Percentiles rank a stretch among this genome's conserved stretches.
Conservation (phyloP, 1,140 invertebrate genomes). For the Saccostrea glomerata region DNA sequence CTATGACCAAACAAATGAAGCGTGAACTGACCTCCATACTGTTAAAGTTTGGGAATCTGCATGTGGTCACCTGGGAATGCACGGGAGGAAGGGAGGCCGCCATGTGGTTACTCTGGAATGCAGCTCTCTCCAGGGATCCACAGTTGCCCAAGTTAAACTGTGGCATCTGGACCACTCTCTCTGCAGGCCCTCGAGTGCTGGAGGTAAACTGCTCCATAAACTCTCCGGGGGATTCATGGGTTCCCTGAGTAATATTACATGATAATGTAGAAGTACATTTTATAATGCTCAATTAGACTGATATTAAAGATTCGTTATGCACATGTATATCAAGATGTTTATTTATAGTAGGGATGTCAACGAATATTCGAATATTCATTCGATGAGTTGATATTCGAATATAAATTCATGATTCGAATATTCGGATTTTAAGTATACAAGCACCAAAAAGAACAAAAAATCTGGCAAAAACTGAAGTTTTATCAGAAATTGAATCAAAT, state of each 20-base stretch:
- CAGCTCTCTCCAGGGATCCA: slow-evolving; percentile 4
- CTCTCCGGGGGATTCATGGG: slow-evolving; percentile 2
- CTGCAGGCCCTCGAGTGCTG: background rate
- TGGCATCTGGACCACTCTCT: background rate
- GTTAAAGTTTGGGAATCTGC: slow-evolving; percentile 28
- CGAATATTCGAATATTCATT: no score
- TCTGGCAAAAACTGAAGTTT: no score
- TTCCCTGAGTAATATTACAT: background rate
- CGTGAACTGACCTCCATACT: slow-evolving; percentile 25
- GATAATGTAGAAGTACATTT: background rate
- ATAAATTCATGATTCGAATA: no score
- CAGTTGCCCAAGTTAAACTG: background rate
- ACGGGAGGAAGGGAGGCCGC: slow-evolving; percentile 15
- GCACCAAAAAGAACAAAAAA: no score
- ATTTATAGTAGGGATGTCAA: no score
- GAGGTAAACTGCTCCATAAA: slow-evolving; percentile 17
- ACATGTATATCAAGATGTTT: no score
- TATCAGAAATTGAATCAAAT: no score
- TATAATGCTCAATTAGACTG: no score
- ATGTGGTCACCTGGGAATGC: slow-evolving; percentile 16
- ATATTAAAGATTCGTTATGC: no score
- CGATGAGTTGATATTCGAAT: no score
- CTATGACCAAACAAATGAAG: background rate
- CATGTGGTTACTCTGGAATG: slow-evolving; percentile 22
- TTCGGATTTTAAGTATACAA: no score